These are phyloP conservation scores for Carpatolechia fugitivella DNA, from an alignment of 2,888 invertebrate genomes.

Conservation along the genomic window DNA sequence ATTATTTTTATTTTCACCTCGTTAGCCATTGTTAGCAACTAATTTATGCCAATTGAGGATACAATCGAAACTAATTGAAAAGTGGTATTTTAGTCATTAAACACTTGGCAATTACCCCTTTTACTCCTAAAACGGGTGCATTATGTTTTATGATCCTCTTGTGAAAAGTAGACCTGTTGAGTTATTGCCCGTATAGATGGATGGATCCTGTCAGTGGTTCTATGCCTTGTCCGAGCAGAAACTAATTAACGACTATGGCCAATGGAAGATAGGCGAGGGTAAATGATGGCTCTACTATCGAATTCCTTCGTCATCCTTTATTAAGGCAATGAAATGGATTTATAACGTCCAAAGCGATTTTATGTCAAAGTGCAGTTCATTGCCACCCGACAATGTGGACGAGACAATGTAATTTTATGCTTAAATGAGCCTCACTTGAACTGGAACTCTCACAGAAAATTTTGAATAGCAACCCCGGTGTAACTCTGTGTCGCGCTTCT, in stretches of 20 bases:
- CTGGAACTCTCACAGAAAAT: constrained; percentile 73
- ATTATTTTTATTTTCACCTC: constrained; percentile 53
- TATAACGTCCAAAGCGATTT: constrained; percentile 73
- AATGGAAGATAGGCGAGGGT: constrained; percentile 52
- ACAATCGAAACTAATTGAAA: constrained; percentile 6
- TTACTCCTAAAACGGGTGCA: constrained; percentile 8
- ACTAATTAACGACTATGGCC: constrained; percentile 58
- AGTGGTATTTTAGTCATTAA: neutral
- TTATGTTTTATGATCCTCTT: constrained; percentile 6
- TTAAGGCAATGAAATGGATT: constrained; percentile 76
- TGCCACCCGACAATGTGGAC: constrained; percentile 72
- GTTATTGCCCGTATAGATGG: constrained; percentile 10
- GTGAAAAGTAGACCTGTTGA: neutral
- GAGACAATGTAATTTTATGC: constrained; percentile 79
- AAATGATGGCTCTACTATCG: constrained; percentile 65
- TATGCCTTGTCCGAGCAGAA: constrained; percentile 32
- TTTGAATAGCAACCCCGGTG: constrained; percentile 71
- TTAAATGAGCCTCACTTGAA: constrained; percentile 71
- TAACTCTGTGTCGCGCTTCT: constrained; percentile 56
- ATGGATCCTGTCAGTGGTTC: constrained; percentile 24
- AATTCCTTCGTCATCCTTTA: constrained; percentile 72
- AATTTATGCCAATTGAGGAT: constrained; percentile 46
- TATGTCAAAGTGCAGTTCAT: constrained; percentile 79
- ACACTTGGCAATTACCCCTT: constrained; percentile 9
- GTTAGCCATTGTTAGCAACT: constrained; percentile 58